Evolutionary conservation across 2,113 vertebrate species (phyloP), one percentile per base, ranked within the genome.

Genomic region (Nerophis ophidion): DNA sequence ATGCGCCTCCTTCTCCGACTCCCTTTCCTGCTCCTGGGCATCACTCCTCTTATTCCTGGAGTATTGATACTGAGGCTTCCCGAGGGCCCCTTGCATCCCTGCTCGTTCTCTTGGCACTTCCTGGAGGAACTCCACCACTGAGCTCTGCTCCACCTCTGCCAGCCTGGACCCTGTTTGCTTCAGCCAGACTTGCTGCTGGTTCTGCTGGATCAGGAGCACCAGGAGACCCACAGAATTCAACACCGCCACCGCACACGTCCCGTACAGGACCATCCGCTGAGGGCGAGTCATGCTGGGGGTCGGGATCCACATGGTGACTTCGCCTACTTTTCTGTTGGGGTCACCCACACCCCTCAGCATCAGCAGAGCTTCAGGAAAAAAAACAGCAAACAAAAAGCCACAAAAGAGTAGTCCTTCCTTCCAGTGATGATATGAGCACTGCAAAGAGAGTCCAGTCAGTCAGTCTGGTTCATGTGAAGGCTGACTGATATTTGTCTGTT

Each of bases 41-140:
- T 90, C 89, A 51, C 95, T 96, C 62, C 94, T 89, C 81, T 90
- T 94, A 80, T 88, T 90, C 71, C 94, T 90, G 17, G 90, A 87
- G 38, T 83, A 87, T 61, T 86, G 77, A 59, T 74, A 69, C 0
- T 79, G 74, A 16, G 84, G 77, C 1, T 82, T 73, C 7, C 79
- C 77, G 1, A 2, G 70, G 52, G 3, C 68, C 65, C 42, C 48
- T 76, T 0, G 61, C 19, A 78, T 4, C 46, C 63, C 79, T 0
- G 71, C 76, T 0, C 67, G 65, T 65, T 67, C 60, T 58, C 70
- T 74, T 0, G 83, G 79, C 33, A 88, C 79, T 77, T 87, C 84
- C 10, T 84, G 81, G 61, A 91, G 70, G 54, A 91, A 84, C 81
- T 89, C 84, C 68, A 89, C 88, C 76, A 89, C 84, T 0, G 89